Conservation (phyloP, 2,888 invertebrate species). For the Lepidonotus clava region DNA sequence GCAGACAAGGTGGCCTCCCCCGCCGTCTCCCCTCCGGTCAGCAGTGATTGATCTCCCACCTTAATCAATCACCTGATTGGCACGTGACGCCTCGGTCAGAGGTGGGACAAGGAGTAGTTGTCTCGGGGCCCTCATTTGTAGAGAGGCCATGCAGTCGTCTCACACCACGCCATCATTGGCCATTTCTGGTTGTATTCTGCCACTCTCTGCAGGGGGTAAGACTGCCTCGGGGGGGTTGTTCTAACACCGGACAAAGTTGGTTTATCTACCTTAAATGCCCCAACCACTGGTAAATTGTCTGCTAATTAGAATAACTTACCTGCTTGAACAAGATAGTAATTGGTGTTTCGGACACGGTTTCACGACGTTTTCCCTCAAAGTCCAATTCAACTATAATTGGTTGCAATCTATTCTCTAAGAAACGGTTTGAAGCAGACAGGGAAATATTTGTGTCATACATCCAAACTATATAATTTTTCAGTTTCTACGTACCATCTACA, state of each 20-base stretch:
- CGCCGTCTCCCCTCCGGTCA: neutral
- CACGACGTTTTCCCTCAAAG: too few species aligned
- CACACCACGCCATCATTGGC: neutral
- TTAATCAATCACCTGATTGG: neutral
- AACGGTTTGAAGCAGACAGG: too few species aligned
- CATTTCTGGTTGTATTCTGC: neutral
- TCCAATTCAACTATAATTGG: too few species aligned
- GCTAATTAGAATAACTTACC: too few species aligned
- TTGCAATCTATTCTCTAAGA: too few species aligned
- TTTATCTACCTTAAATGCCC: neutral
- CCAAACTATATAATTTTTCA: too few species aligned
- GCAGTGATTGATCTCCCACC: neutral
- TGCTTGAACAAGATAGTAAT: too few species aligned
- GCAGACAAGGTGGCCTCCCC: too few species aligned
- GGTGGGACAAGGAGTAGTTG: neutral
- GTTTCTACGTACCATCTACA: too few species aligned
- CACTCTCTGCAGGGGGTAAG: neutral
- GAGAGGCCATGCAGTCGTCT: neutral
- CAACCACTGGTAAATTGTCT: too few species aligned
- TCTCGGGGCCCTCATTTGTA: slow-evolving; percentile 7
- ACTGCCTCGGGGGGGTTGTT: neutral
- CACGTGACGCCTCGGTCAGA: neutral
- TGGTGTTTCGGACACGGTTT: too few species aligned
- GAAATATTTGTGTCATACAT: too few species aligned
- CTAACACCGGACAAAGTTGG: neutral